These are phyloP conservation scores for Drosophila ogumai DNA, from an alignment of 1,140 invertebrate species.

Conservation along the genomic window DNA sequence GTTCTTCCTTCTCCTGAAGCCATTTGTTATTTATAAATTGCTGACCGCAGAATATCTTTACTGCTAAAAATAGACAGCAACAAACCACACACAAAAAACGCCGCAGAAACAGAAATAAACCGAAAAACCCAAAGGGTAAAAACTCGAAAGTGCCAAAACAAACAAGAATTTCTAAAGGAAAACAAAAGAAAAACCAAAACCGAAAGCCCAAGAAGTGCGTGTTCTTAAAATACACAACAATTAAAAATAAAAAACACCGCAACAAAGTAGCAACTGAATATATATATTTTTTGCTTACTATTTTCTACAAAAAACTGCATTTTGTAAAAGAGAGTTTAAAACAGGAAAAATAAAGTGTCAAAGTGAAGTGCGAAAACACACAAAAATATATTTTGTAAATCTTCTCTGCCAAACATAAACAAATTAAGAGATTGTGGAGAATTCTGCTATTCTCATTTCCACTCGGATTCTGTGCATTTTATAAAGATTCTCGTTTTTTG, in stretches of 20 bases:
- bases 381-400: constrained; percentile 18
- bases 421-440: constrained; percentile 14
- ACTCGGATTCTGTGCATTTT: constrained; percentile 35
- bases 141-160: constrained; percentile 74
- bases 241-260: constrained; percentile 24
- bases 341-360: constrained; percentile 47
- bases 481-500: constrained; percentile 32
- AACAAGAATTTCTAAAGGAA: constrained; percentile 27
- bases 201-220: constrained; percentile 28
- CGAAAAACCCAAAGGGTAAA: constrained; percentile 73
- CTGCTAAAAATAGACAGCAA: constrained; percentile 65
- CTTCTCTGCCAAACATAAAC: constrained; percentile 29
- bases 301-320: constrained; percentile 40
- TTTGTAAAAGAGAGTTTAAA: constrained; percentile 26
- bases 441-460: constrained; percentile 2
- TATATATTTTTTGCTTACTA: constrained; percentile 19
- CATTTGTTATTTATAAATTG: constrained; percentile 78
- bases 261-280: constrained; percentile 28
- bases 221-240: constrained; percentile 33
- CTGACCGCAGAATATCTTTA: constrained; percentile 72
- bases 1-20: constrained; percentile 55
- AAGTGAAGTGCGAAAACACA: constrained; percentile 60
- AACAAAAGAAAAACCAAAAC: constrained; percentile 15
- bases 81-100: constrained; percentile 42
- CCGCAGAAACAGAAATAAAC: constrained; percentile 58